A percentile compares a stretch with the other conserved stretches of the same genome.
Conservation (phyloP, 2,888 invertebrate genomes). For the Craniophora ligustri region DNA sequence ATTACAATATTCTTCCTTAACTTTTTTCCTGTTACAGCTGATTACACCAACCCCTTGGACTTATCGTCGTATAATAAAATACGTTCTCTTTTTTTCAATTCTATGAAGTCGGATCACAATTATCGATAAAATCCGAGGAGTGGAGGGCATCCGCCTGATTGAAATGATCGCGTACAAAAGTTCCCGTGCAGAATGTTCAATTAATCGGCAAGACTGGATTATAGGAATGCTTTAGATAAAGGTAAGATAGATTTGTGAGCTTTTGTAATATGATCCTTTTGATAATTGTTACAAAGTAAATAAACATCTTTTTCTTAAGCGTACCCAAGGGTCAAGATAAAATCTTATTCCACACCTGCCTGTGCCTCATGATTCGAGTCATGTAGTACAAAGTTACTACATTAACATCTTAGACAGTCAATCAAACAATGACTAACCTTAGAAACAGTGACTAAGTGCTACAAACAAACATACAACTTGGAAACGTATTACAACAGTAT, state of each 20-base stretch:
- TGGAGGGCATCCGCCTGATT: slow-evolving; percentile 18
- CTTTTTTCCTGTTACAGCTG: slow-evolving; percentile 1
- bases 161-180: slow-evolving; percentile 24
- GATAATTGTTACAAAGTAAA: too few species aligned
- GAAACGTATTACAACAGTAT: slow-evolving; percentile 12
- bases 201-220: slow-evolving; percentile 7
- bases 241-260: too few species aligned
- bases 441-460: slow-evolving; percentile 33
- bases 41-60: not conserved
- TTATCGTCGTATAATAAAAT: not conserved
- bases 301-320: too few species aligned
- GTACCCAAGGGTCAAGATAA: not conserved
- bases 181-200: slow-evolving; percentile 5
- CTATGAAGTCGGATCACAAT: slow-evolving; percentile 24
- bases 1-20: not conserved
- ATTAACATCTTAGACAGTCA: slow-evolving; percentile 37
- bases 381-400: too few species aligned
- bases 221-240: not conserved
- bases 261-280: too few species aligned
- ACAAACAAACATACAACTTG: slow-evolving; percentile 5
- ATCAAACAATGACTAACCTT: slow-evolving; percentile 41
- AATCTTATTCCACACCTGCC: slow-evolving; percentile 17
- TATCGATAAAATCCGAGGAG: slow-evolving; percentile 27
- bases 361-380: too few species aligned
- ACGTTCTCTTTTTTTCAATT: slow-evolving; percentile 18